Evolutionary conservation across 2,113 vertebrate species (phyloP).

Genomic region (Isurus oxyrinchus): DNA sequence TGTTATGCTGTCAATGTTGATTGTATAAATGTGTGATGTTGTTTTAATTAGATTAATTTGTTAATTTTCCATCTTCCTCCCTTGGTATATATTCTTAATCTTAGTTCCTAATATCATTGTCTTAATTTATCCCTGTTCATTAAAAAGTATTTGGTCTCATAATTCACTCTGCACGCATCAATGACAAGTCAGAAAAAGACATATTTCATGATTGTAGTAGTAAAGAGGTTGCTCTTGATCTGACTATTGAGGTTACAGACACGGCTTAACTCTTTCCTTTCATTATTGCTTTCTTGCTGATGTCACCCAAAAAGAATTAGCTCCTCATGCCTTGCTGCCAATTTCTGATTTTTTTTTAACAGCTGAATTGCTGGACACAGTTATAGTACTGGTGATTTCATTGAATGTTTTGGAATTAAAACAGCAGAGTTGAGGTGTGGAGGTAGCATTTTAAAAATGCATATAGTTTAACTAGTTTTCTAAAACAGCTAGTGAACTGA

Average conservation of each 20-base stretch:
- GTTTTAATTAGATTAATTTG: not conserved
- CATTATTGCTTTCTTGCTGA: not conserved
- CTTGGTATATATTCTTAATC: not conserved
- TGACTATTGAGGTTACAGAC: not conserved
- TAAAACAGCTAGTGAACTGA: not conserved
- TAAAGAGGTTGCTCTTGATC: not conserved
- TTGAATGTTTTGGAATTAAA: not conserved
- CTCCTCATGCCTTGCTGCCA: not conserved
- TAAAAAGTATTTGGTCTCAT: not conserved
- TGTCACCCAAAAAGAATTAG: not conserved
- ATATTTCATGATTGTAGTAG: not conserved
- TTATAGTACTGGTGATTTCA: not conserved
- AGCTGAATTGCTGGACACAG: not conserved
- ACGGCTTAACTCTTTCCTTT: not conserved
- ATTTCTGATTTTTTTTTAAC: not conserved
- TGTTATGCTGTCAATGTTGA: not conserved
- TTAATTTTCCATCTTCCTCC: no score
- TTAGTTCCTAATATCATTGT: not conserved
- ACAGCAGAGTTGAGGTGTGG: no score
- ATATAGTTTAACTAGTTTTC: not conserved
- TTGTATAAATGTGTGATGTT: not conserved
- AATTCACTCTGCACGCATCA: not conserved
- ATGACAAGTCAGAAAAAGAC: not conserved
- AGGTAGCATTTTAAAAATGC: not conserved
- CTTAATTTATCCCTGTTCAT: not conserved